Conservation (phyloP, 2,888 invertebrate genomes). For the Sarcophaga rosellei region DNA sequence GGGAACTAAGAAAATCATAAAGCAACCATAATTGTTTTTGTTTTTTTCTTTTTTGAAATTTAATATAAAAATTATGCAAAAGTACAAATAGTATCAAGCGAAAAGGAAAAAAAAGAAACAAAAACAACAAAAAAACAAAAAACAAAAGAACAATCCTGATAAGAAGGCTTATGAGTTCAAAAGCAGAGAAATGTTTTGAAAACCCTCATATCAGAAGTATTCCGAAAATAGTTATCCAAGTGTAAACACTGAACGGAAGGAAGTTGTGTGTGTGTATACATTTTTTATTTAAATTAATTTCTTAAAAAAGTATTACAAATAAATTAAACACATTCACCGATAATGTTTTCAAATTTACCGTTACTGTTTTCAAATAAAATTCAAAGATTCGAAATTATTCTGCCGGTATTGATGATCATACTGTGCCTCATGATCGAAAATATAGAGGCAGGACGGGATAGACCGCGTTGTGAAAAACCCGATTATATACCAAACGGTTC, state of each 20-base stretch:
- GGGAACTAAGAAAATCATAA: slow-evolving; percentile 44
- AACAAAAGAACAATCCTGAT: slow-evolving; percentile 39
- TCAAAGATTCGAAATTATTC: neutral
- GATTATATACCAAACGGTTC: slow-evolving; percentile 65
- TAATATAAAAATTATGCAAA: slow-evolving; percentile 35
- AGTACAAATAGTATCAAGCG: slow-evolving; percentile 13
- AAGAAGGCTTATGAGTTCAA: slow-evolving; percentile 57
- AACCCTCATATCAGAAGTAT: slow-evolving; percentile 49
- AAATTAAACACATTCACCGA: neutral
- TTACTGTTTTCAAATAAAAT: slow-evolving; percentile 24
- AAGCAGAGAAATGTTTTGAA: slow-evolving; percentile 22
- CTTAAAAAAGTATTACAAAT: neutral
- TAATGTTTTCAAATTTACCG: neutral
- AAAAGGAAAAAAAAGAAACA: neutral
- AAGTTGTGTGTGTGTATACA: neutral
- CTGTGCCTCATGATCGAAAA: neutral
- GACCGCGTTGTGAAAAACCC: slow-evolving; percentile 65
- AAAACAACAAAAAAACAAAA: neutral
- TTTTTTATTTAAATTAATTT: neutral
- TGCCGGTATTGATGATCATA: slow-evolving; percentile 21
- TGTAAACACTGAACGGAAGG: slow-evolving; percentile 49
- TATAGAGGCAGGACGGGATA: slow-evolving; percentile 6
- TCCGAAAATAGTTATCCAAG: slow-evolving; percentile 42
- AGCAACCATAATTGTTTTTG: neutral
- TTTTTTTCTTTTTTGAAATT: neutral